Conservation (phyloP, 2,113 vertebrate species). For the Sialia sialis region DNA sequence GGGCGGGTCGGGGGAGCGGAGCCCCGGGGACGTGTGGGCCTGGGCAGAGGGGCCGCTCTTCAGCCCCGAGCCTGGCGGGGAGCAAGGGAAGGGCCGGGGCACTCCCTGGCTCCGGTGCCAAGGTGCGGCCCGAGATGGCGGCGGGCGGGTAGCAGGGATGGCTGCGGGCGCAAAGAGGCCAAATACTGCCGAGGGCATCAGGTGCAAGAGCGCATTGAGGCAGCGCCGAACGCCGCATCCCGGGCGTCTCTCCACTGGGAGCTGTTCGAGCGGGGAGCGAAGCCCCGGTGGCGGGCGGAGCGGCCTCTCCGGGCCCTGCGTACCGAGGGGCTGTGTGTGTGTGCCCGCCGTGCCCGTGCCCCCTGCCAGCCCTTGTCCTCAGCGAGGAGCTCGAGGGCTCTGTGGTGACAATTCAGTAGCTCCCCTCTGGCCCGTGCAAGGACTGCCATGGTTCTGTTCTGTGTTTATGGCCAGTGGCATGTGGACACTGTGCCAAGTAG, state of each 20-base stretch:
- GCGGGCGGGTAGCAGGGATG: background rate
- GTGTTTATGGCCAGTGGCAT: too few relatives aligned
- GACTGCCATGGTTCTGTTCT: background rate
- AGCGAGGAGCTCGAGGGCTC: fast-evolving
- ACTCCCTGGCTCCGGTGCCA: too few relatives aligned
- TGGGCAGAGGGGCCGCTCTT: background rate
- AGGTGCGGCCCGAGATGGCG: background rate
- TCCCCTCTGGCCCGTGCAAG: fast-evolving
- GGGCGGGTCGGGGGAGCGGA: background rate
- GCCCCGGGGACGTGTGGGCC: fast-evolving
- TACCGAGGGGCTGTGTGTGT: too few relatives aligned
- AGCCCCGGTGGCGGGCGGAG: background rate
- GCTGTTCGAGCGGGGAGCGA: constrained; percentile 57
- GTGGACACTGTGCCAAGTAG: too few relatives aligned
- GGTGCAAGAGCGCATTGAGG: constrained; percentile 64
- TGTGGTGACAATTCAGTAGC: background rate
- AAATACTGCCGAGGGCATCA: constrained; percentile 67
- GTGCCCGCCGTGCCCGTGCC: fast-evolving
- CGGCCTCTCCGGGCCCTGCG: too few relatives aligned
- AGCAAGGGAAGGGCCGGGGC: background rate
- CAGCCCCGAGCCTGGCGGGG: background rate
- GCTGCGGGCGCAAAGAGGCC: constrained; percentile 56
- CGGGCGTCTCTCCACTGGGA: constrained; percentile 69
- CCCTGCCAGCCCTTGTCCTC: too few relatives aligned
- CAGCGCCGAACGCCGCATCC: constrained; percentile 68